Base-by-base conservation (phyloP, 1,140 invertebrate species). In the Drosophila arawakana region DNA sequence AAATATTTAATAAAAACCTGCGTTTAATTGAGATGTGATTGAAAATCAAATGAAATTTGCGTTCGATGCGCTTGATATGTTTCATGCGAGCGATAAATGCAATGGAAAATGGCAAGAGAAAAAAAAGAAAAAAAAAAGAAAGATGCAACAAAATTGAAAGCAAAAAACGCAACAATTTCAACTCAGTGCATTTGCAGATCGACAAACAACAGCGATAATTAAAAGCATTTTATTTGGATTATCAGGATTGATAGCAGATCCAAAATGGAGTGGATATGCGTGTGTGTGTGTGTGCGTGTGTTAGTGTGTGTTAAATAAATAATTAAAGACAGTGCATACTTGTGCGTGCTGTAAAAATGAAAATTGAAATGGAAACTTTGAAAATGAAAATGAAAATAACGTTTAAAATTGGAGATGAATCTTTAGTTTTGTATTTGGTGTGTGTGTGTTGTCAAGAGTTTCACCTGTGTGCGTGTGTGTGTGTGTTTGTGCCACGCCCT, bases 291-390 rank as follows among this genome's bases (percentile, higher is more conserved):
- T 25, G 66, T 52, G 65, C 13, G 65, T 15, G 15, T 15, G 15
- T 15, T 15, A 15, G 65, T 50, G 44, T 25, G 46, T 68, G 37
- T 30, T 68, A 49, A 58, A 39, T 41, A 58, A 68, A 68, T 49
- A 68, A 68, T 68, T 61, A 61, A 62, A 30, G 25, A 50, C 49
- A 49, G 67, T 39, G 47, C 49, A 46, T 54, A 35, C 52, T 70
- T 43, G 67, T 70, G 67, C 67, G 67, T 70, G 67, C 58, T 37
- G 39, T 69, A 18, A 69, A 69, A 70, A 70, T 70, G 47, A 46
- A 70, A 69, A 69, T 69, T 49, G 57, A 61, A 61, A 61, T 39
- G 37, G 52, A 47, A 43, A 68, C 35, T 18, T 34, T 43, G 25
- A 60, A 41, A 35, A 21, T 21, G 18, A 46, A 57, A 41, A 21